A percentile compares a stretch with the other conserved stretches of the same genome.
Evolutionary conservation across 2,888 invertebrate species (phyloP).

Genomic region (Caenorhabditis uteleia): DNA sequence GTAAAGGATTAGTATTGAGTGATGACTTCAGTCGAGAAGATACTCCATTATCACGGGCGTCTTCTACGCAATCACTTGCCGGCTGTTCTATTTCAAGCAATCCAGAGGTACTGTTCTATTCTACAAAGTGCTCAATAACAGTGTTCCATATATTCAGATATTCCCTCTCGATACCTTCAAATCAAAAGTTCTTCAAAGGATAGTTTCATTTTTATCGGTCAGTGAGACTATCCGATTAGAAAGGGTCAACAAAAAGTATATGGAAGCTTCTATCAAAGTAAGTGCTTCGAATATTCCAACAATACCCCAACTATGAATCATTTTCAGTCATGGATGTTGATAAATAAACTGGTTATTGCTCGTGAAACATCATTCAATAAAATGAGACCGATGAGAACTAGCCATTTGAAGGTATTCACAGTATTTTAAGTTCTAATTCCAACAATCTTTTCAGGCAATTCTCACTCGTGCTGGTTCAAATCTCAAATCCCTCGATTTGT

Average conservation of each 20-base stretch:
- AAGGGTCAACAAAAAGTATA: constrained; percentile 65
- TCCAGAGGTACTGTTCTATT: background rate
- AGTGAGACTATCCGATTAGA: constrained; percentile 65
- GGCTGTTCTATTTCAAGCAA: constrained; percentile 29
- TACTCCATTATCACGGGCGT: constrained; percentile 57
- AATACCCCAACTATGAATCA: constrained; percentile 2
- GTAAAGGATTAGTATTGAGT: constrained; percentile 52
- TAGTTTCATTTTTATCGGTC: constrained; percentile 58
- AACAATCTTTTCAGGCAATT: constrained; percentile 20
- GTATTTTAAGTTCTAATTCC: background rate
- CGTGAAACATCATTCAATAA: constrained; percentile 55
- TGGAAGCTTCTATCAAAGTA: constrained; percentile 64
- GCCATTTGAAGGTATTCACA: constrained; percentile 47
- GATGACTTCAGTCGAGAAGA: constrained; percentile 40
- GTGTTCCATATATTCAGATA: constrained; percentile 7
- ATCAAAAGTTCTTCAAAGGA: constrained; percentile 43
- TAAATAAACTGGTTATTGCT: constrained; percentile 45
- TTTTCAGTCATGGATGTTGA: constrained; percentile 57
- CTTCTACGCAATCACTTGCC: constrained; percentile 56
- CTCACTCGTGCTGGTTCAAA: constrained; percentile 43
- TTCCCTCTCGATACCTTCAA: constrained; percentile 58
- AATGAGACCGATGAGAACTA: constrained; percentile 57
- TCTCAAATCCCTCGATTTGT: constrained; percentile 58
- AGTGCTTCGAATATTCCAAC: background rate
- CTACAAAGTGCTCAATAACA: background rate